Evolutionary conservation across 2,888 invertebrate genomes (phyloP), one percentile per base, ranked within the genome.

Genomic region (Orthosia gracilis): DNA sequence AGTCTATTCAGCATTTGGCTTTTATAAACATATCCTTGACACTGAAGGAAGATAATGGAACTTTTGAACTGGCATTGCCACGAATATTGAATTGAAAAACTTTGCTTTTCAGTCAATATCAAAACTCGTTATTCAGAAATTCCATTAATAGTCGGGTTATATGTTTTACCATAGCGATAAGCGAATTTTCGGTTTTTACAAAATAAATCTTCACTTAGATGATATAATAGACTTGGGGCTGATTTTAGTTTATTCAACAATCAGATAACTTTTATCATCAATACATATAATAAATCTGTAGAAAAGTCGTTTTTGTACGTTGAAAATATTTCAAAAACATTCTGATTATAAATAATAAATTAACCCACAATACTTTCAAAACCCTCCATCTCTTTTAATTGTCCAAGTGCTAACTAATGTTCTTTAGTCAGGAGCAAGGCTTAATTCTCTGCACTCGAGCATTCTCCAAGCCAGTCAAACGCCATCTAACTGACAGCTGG

Each of bases 401-500:
- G 21, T 45, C 26, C 21, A 31, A 62, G 21, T 69, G 62, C 61
- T 23, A 40, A 17, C 23, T 67, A 62, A 66, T 72, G 68, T 68
- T 65, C 45, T 26, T 52, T n/a, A 54, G 45, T 15, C 18, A 13
- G 17, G 23, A 59, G 21, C 13, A 40, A 11, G 57, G 55, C 47
- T 66, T 61, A 64, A 59, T 62, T 50, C 63, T 31, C 40, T 21
- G 26, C 26, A 17, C 49, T 26, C 23, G 13, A 31, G 50, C 31
- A 47, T 55, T 26, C 18, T 31, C n/a, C 61, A 57, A 55, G 64
- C 50, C 23, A 71, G n/a, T 63, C 31, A 79, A 68, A 71, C 26
- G 65, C 64, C 50, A 65, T 50, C 61, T 11, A 68, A 58, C 68
- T 65, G 74, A 82, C 62, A 26, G 49, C 49, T 57, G 66, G 74